These are phyloP conservation scores for Diachasma alloeum DNA, from an alignment of 1,140 invertebrate genomes.

Conservation along the genomic window DNA sequence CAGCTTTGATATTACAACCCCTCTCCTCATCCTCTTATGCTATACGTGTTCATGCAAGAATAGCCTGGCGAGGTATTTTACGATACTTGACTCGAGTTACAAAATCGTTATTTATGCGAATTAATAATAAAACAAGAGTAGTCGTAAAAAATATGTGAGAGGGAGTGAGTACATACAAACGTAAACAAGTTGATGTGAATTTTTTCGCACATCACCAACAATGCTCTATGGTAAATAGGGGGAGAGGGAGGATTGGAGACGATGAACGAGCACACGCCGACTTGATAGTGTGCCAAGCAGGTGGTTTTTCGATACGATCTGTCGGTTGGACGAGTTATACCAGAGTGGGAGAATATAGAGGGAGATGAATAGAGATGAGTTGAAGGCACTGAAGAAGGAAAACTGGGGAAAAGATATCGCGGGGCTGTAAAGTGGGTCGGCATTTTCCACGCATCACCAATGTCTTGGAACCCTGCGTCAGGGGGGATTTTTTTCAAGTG, in stretches of 20 bases:
- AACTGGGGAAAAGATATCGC: not conserved
- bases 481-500: not conserved
- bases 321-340: constrained; percentile 42
- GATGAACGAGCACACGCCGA: constrained; percentile 20
- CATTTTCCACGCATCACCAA: constrained; percentile 63
- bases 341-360: constrained; percentile 45
- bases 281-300: constrained; percentile 60
- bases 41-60: not conserved
- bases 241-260: not conserved
- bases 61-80: not conserved
- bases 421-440: constrained; percentile 54
- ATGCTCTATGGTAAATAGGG: not conserved
- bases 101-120: not conserved
- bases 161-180: not conserved
- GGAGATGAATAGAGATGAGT: constrained; percentile 25
- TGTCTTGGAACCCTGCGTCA: constrained; percentile 37
- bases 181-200: not conserved
- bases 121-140: not conserved
- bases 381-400: not conserved
- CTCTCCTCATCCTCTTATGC: not conserved
- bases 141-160: not conserved
- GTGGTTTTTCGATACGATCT: constrained; percentile 50
- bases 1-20: not conserved
- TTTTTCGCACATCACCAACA: constrained; percentile 17
- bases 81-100: not conserved